phyloP scores from a whole-genome alignment of 2,888 invertebrate genomes.

The Pyrrhosoma nymphula region DNA sequence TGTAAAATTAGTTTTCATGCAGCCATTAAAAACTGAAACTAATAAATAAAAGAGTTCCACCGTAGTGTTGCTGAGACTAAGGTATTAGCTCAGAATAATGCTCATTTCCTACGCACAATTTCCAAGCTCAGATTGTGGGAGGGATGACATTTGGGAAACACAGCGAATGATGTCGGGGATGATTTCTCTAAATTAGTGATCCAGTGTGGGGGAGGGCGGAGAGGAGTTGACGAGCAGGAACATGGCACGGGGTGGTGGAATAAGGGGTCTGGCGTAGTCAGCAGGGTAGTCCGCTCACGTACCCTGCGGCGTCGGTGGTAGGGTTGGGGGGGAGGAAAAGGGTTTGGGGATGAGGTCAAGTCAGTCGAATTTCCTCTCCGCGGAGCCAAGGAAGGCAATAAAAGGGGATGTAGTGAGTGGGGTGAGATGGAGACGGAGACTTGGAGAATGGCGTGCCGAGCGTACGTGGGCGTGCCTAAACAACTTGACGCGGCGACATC shows the following conservation, averaged over 20 bases:
- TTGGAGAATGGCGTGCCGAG: background rate
- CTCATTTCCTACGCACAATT: no score
- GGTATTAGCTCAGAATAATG: no score
- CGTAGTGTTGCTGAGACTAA: no score
- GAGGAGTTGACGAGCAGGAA: background rate
- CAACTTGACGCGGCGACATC: background rate
- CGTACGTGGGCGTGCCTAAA: background rate
- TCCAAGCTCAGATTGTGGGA: no score
- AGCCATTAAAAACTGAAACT: no score
- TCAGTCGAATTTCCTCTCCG: slow-evolving; percentile 5
- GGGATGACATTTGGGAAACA: background rate
- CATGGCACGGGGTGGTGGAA: background rate
- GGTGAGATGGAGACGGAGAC: background rate
- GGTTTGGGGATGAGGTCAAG: background rate
- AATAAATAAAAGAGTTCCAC: no score
- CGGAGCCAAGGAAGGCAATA: slow-evolving; percentile 17
- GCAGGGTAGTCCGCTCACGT: background rate
- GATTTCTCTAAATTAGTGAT: background rate
- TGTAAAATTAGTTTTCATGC: no score
- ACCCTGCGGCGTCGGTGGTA: background rate
- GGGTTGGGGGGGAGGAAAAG: background rate
- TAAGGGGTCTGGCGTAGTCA: background rate
- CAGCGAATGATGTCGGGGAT: background rate
- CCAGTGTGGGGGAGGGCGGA: background rate
- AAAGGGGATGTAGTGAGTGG: background rate